A percentile compares a stretch with the other conserved stretches of the same genome.
Conservation (phyloP, 2,888 invertebrate species). For the Chalcosyrphus nemorum region DNA sequence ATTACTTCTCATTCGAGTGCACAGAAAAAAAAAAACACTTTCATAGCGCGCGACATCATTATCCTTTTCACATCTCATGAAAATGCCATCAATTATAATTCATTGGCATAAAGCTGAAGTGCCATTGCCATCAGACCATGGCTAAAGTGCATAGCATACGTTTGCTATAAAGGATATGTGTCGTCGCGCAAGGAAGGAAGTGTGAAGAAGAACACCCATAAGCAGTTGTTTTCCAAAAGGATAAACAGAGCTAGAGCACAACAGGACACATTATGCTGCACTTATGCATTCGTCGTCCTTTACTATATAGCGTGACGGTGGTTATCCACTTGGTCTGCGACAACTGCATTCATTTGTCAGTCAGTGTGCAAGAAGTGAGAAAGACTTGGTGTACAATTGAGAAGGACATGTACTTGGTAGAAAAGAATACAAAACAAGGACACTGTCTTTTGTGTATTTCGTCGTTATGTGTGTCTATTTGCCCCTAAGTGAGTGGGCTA, state of each 20-base stretch:
- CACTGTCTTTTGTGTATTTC: slow-evolving; percentile 1
- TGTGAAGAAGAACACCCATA: neutral
- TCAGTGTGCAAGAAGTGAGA: slow-evolving; percentile 60
- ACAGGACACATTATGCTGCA: slow-evolving; percentile 30
- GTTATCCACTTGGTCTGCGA: slow-evolving; percentile 67
- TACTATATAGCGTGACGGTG: slow-evolving; percentile 26
- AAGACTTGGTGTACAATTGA: slow-evolving; percentile 55
- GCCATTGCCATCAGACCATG: slow-evolving; percentile 33
- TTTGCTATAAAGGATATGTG: slow-evolving; percentile 7
- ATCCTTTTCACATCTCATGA: slow-evolving; percentile 45
- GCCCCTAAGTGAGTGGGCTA: slow-evolving; percentile 52
- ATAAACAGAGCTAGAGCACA: slow-evolving; percentile 22
- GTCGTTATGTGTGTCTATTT: neutral
- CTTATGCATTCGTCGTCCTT: slow-evolving; percentile 31
- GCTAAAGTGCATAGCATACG: slow-evolving; percentile 45
- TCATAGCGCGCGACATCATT: neutral
- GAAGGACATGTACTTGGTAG: slow-evolving; percentile 45
- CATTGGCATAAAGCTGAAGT: slow-evolving; percentile 44
- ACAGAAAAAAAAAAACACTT: too few relatives aligned
- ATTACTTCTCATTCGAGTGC: slow-evolving; percentile 22
- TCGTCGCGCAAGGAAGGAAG: neutral
- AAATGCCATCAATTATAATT: slow-evolving; percentile 63
- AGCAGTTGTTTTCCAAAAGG: slow-evolving; percentile 13
- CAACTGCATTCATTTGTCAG: slow-evolving; percentile 70
- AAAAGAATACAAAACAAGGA: slow-evolving; percentile 22